Conservation (phyloP, 2,797 vertebrate species). For the Rhinoraja longicauda region DNA sequence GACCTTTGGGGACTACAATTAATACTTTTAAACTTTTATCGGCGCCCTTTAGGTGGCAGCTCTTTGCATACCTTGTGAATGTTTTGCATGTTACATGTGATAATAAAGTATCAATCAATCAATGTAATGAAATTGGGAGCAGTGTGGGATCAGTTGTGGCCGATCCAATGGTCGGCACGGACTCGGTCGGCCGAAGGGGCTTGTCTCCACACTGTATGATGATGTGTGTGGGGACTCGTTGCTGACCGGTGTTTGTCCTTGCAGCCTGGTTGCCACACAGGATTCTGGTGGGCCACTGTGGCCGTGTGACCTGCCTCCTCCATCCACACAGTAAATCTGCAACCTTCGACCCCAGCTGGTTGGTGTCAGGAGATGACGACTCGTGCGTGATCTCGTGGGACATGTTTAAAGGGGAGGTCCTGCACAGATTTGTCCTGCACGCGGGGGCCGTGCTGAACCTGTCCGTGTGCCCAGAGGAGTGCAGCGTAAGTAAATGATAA, state of each 20-base stretch:
- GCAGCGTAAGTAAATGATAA: constrained; percentile 51
- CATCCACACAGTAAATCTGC: constrained; percentile 58
- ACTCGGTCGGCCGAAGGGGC: too few relatives aligned
- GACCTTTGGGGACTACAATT: too few relatives aligned
- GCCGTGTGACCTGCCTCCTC: constrained; percentile 59
- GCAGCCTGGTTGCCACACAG: constrained; percentile 52
- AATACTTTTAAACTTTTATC: too few relatives aligned
- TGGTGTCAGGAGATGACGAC: constrained; percentile 61
- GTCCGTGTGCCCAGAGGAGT: constrained; percentile 53
- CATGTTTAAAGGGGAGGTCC: constrained; percentile 55
- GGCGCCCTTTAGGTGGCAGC: too few relatives aligned
- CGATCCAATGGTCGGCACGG: too few relatives aligned
- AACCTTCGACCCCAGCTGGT: constrained; percentile 61
- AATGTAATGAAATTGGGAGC: too few relatives aligned
- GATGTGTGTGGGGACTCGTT: too few relatives aligned
- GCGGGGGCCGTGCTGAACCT: constrained; percentile 57
- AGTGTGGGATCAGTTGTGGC: too few relatives aligned
- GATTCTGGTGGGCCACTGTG: constrained; percentile 55
- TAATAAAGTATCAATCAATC: too few relatives aligned
- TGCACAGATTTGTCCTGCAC: constrained; percentile 59
- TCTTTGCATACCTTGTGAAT: too few relatives aligned
- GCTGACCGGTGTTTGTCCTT: not conserved
- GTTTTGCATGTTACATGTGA: too few relatives aligned
- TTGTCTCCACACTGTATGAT: too few relatives aligned
- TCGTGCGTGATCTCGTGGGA: constrained; percentile 63